A percentile compares a stretch with the other conserved stretches of the same genome.
These are phyloP conservation scores for Porites divaricata DNA, from an alignment of 92 coral and sea anemone species.

Conservation along the genomic window DNA sequence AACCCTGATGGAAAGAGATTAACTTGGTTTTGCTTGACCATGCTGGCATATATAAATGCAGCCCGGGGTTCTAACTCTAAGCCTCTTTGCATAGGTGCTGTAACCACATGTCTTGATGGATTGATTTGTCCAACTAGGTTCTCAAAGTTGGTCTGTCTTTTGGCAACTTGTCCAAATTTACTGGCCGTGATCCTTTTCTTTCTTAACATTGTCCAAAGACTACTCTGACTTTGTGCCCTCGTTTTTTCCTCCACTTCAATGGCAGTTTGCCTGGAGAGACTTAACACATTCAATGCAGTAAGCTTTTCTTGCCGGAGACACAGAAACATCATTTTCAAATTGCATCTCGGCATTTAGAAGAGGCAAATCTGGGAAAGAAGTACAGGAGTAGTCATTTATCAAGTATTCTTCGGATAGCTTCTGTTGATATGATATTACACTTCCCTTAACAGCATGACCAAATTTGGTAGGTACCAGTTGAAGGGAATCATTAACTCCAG, in stretches of 20 bases:
- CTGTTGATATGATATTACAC: constrained; percentile 67
- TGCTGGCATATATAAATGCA: constrained; percentile 32
- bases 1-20: neutral
- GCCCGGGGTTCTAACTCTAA: constrained; percentile 34
- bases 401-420: constrained; percentile 62
- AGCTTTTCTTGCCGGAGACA: constrained; percentile 44
- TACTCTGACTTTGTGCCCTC: constrained; percentile 20
- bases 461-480: constrained; percentile 22
- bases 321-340: constrained; percentile 36
- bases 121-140: constrained; percentile 38
- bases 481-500: constrained; percentile 12
- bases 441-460: constrained; percentile 56
- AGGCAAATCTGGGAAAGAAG: constrained; percentile 53
- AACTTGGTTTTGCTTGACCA: neutral
- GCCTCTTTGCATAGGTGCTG: constrained; percentile 35
- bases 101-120: neutral
- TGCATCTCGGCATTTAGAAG: constrained; percentile 17
- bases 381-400: constrained; percentile 55
- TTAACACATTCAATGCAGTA: constrained; percentile 21
- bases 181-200: constrained; percentile 51
- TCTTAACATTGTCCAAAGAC: constrained; percentile 12
- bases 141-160: constrained; percentile 31
- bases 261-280: no score
- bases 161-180: constrained; percentile 45
- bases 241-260: constrained; percentile 1